A percentile compares a stretch with the other conserved stretches of the same genome.
Conservation (phyloP, 2,113 vertebrate genomes). For the Alces alces region DNA sequence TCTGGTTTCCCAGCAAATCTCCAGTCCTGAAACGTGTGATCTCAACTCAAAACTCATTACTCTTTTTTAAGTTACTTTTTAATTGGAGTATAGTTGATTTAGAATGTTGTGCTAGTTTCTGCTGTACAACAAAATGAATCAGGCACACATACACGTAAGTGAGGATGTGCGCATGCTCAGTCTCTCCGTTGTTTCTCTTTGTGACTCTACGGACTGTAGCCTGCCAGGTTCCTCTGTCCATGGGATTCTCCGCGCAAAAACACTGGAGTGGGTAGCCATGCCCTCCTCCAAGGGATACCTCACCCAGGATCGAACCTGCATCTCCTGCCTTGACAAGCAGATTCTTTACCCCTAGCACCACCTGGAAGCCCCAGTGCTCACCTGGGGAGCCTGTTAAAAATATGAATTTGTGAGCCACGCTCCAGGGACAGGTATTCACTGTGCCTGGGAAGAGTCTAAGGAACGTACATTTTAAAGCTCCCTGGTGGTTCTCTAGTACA, state of each 20-base stretch:
- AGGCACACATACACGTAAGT: not conserved
- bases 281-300: not conserved
- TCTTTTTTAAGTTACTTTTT: not conserved
- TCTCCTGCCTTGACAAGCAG: not conserved
- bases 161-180: not conserved
- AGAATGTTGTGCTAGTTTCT: not conserved
- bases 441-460: not conserved
- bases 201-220: not conserved
- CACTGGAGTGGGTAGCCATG: not conserved
- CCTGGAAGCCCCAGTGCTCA: not conserved
- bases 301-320: not conserved
- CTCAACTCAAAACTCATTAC: not conserved
- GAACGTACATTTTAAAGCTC: not conserved
- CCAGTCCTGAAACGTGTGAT: not conserved
- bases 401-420: not conserved
- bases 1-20: not conserved
- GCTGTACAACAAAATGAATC: not conserved
- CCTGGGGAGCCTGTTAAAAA: not conserved
- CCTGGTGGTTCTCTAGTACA: not conserved
- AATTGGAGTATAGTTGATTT: not conserved
- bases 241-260: not conserved
- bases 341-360: not conserved
- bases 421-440: not conserved
- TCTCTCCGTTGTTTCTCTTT: not conserved
- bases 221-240: rapidly evolving